Conservation (phyloP, 2,888 invertebrate genomes). For the Dynastes tityus region DNA sequence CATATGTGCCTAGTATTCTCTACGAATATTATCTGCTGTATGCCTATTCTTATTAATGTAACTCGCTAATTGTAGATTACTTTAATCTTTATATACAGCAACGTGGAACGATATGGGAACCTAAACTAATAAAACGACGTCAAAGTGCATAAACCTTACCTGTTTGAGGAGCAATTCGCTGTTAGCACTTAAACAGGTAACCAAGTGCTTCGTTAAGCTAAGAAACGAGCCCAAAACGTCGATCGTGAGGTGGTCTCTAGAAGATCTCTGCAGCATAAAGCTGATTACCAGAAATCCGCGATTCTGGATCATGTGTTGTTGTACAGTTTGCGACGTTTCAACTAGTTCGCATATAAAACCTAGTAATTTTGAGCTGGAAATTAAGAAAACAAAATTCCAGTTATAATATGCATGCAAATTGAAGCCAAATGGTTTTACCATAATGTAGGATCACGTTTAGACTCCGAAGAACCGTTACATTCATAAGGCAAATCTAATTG, state of each 20-base stretch:
- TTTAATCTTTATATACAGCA: background rate
- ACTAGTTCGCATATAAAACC: conserved; percentile 98
- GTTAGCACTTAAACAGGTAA: conserved; percentile 93
- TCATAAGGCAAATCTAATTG: conserved; percentile 97
- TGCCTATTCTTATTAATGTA: background rate
- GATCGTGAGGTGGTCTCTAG: conserved; percentile 93
- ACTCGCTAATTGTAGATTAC: background rate
- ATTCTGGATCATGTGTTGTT: conserved; percentile 99
- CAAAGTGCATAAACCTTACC: conserved; percentile 74
- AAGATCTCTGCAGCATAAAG: conserved; percentile 94
- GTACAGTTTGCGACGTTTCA: conserved; percentile 96
- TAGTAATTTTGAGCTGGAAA: conserved; percentile 90
- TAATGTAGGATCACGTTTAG: conserved; percentile 89
- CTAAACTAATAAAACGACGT: background rate
- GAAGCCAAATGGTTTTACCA: conserved; percentile 76
- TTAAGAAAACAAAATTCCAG: background rate
- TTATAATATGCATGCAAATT: background rate
- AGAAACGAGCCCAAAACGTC: conserved; percentile 95
- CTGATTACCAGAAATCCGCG: conserved; percentile 98
- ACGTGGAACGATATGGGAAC: background rate
- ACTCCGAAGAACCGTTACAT: conserved; percentile 80
- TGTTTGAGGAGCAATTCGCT: conserved; percentile 93
- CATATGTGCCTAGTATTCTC: conserved; percentile 1
- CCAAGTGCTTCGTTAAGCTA: conserved; percentile 92
- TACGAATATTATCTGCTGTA: conserved; percentile 1